phyloP scores from a whole-genome alignment of 2,797 vertebrate genomes.

The Aldrovandia affinis region DNA sequence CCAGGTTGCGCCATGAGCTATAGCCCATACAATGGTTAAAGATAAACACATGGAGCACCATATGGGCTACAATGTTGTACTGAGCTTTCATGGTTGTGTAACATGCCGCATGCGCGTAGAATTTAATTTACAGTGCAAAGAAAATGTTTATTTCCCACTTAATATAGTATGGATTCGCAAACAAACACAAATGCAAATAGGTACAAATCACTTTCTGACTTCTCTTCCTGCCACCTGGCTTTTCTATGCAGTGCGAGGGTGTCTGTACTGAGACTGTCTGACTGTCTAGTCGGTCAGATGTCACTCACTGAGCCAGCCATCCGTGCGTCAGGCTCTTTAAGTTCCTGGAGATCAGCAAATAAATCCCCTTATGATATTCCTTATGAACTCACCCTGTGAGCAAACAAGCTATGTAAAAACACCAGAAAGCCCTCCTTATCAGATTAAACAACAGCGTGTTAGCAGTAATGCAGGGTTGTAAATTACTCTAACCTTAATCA shows the following conservation, averaged over 20 bases:
- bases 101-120: neutral
- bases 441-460: neutral
- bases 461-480: neutral
- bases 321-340: neutral
- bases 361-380: neutral
- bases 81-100: neutral
- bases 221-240: neutral
- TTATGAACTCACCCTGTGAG: neutral
- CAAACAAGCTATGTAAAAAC: neutral
- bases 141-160: neutral
- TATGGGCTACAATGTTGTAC: neutral
- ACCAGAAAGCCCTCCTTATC: neutral
- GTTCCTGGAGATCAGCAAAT: slow-evolving; percentile 1
- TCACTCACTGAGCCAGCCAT: neutral
- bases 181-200: no score
- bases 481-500: slow-evolving; percentile 17
- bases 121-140: neutral
- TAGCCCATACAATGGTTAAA: neutral
- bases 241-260: neutral
- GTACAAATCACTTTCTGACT: neutral
- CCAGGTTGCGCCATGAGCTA: neutral
- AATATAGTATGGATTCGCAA: neutral
- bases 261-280: neutral
- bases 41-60: neutral
- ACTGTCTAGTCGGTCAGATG: neutral